Evolutionary conservation across 35 echinoderm and acorn worm genomes (phyloP).

Genomic region (Acanthaster planci): DNA sequence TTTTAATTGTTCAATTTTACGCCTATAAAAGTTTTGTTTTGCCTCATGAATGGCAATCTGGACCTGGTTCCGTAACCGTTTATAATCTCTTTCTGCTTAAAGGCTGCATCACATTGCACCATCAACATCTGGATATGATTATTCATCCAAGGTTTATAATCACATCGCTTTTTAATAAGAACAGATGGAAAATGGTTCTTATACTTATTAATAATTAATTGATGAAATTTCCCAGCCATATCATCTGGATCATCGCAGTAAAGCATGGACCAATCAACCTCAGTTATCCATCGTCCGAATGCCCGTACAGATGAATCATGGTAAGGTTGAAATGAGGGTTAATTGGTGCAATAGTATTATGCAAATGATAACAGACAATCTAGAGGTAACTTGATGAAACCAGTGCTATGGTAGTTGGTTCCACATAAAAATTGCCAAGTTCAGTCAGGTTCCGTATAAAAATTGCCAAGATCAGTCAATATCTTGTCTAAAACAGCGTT

Average conservation of each 20-base stretch:
- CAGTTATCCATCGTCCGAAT: constrained; percentile 13
- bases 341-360: not conserved
- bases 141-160: not conserved
- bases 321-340: not conserved
- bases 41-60: not conserved
- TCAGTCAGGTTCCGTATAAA: no score
- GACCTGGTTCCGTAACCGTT: not conserved
- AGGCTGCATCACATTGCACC: not conserved
- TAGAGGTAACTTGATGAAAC: not conserved
- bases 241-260: not conserved
- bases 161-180: not conserved
- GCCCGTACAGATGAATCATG: not conserved
- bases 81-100: not conserved
- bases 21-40: not conserved
- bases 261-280: not conserved
- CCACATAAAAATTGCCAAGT: no score
- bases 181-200: not conserved
- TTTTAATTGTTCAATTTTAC: not conserved
- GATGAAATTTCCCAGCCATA: no score
- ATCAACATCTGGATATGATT: not conserved
- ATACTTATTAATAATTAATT: no score
- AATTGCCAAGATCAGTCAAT: not conserved
- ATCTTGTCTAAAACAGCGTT: constrained; percentile 2
- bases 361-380: not conserved
- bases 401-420: not conserved